Evolutionary conservation across 2,113 vertebrate genomes (phyloP).

Genomic region (Emberiza fucata): DNA sequence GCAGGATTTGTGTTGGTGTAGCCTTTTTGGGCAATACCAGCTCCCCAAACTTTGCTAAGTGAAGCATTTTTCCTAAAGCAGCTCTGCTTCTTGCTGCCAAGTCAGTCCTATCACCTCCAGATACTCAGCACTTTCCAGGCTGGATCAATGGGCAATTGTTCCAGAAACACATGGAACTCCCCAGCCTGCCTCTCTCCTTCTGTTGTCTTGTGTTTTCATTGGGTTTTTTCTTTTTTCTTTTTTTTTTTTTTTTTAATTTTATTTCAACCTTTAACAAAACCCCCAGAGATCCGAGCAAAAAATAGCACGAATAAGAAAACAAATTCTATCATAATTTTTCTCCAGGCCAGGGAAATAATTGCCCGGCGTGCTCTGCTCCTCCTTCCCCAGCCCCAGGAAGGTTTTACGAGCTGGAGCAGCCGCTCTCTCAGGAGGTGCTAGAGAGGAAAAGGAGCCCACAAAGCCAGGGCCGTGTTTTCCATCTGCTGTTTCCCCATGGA

Average conservation of each 20-base stretch:
- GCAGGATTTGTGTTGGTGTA: neutral
- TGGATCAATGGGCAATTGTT: neutral
- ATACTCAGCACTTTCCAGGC: neutral
- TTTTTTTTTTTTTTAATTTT: neutral
- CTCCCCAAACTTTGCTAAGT: neutral
- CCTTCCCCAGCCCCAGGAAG: neutral
- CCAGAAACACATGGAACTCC: neutral
- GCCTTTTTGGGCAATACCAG: neutral
- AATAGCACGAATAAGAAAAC: neutral
- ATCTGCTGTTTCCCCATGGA: neutral
- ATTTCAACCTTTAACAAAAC: neutral
- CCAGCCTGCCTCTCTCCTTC: neutral
- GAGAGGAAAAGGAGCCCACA: neutral
- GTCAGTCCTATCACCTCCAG: neutral
- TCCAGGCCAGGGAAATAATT: constrained; percentile 1
- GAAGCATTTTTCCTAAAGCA: neutral
- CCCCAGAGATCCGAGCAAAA: neutral
- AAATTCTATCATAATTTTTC: neutral
- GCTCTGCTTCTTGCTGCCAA: neutral
- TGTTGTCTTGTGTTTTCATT: neutral
- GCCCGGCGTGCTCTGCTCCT: neutral
- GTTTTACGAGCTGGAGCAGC: constrained; percentile 19
- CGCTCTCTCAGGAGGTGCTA: neutral
- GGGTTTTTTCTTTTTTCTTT: too few species aligned
- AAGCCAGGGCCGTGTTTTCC: neutral